A percentile compares a stretch with the other conserved stretches of the same genome.
phyloP scores from a whole-genome alignment of 2,888 invertebrate genomes.

The Drosophila phalerata region DNA sequence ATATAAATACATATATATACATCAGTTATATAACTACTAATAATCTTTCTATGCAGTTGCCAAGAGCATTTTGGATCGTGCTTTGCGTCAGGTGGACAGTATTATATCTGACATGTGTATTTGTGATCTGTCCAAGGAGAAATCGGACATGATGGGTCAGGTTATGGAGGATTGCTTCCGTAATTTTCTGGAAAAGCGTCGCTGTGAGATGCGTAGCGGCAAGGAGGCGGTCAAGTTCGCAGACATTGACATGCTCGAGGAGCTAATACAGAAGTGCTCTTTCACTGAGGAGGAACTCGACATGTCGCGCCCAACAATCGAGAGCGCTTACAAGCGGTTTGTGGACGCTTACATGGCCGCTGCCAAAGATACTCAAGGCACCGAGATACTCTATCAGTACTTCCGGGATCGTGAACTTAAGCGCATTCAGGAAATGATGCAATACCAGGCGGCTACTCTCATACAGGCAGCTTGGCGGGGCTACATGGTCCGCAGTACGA shows the following conservation, averaged over 20 bases:
- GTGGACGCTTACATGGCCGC: conserved; percentile 81
- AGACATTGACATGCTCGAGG: conserved; percentile 80
- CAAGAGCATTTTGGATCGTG: conserved; percentile 75
- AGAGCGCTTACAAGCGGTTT: conserved; percentile 82
- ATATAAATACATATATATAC: too few relatives aligned
- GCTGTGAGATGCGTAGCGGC: conserved; percentile 67
- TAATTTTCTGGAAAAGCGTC: conserved; percentile 76
- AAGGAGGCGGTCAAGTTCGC: conserved; percentile 72
- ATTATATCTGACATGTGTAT: conserved; percentile 79
- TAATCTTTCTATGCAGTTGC: conserved; percentile 60
- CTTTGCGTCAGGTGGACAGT: conserved; percentile 80
- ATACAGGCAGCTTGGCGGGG: conserved; percentile 78
- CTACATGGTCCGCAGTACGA: conserved; percentile 54
- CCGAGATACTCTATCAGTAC: conserved; percentile 79
- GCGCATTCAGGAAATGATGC: conserved; percentile 58
- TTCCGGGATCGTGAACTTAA: conserved; percentile 76
- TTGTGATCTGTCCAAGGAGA: conserved; percentile 77
- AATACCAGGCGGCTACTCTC: conserved; percentile 66
- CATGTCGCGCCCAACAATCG: conserved; percentile 78
- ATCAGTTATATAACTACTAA: background rate
- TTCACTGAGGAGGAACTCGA: conserved; percentile 80
- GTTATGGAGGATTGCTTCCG: conserved; percentile 83
- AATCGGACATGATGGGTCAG: conserved; percentile 72
- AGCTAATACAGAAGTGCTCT: conserved; percentile 79
- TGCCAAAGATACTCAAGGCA: conserved; percentile 75